Evolutionary conservation across 2,888 invertebrate species (phyloP).

Genomic region (Parnassius apollo): DNA sequence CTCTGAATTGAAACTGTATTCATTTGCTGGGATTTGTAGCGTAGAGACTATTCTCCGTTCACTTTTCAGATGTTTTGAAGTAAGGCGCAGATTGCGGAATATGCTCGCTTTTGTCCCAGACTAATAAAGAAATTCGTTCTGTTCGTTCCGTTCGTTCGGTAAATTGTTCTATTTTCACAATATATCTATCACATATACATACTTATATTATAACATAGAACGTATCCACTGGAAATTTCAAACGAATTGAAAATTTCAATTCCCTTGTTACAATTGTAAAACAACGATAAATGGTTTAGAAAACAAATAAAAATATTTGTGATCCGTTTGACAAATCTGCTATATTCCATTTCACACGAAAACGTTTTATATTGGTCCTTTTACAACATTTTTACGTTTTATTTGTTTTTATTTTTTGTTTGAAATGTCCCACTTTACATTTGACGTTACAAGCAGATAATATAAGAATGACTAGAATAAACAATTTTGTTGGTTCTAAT

Average conservation of each 20-base stretch:
- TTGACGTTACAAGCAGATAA: neutral
- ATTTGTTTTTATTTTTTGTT: neutral
- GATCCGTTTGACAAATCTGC: slow-evolving; percentile 13
- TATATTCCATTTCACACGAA: neutral
- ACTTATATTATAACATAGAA: neutral
- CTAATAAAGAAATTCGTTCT: slow-evolving; percentile 13
- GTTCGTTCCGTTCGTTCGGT: neutral
- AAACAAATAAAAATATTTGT: neutral
- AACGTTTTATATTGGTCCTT: neutral
- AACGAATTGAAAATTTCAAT: neutral
- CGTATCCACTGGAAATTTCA: neutral
- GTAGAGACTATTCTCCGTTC: slow-evolving; percentile 15
- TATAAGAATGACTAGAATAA: neutral
- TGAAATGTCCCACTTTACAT: neutral
- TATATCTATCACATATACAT: neutral
- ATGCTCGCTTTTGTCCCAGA: slow-evolving; percentile 17
- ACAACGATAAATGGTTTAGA: neutral
- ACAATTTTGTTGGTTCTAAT: neutral
- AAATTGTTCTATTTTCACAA: too few species aligned
- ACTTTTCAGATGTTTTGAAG: slow-evolving; percentile 18
- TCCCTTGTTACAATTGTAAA: slow-evolving; percentile 6
- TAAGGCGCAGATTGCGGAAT: slow-evolving; percentile 15
- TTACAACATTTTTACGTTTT: neutral
- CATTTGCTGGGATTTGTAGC: slow-evolving; percentile 18
- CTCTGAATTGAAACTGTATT: slow-evolving; percentile 19